These are phyloP conservation scores for Pagetopsis macropterus DNA, from an alignment of 2,797 vertebrate genomes.

Conservation along the genomic window DNA sequence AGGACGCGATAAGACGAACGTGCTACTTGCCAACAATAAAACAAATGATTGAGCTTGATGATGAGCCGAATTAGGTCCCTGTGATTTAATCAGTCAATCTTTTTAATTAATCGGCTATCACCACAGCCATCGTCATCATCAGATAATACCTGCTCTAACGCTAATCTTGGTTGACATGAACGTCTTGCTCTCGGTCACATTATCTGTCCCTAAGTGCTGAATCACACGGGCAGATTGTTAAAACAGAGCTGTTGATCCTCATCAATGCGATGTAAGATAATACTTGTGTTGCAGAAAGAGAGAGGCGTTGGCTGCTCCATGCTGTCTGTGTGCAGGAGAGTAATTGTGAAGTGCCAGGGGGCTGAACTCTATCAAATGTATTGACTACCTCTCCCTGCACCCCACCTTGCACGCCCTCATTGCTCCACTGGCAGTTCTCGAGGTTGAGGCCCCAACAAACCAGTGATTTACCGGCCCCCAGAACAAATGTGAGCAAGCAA, in stretches of 20 bases:
- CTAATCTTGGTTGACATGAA: slow-evolving; percentile 51
- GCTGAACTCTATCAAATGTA: slow-evolving; percentile 73
- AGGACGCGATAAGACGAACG: slow-evolving; percentile 52
- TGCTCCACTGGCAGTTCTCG: slow-evolving; percentile 65
- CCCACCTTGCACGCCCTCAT: slow-evolving; percentile 58
- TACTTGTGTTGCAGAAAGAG: slow-evolving; percentile 1
- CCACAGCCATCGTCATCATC: slow-evolving; percentile 45
- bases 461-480: slow-evolving; percentile 67
- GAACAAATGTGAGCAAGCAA: slow-evolving; percentile 73
- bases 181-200: slow-evolving; percentile 39
- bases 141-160: slow-evolving; percentile 45
- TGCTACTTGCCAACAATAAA: slow-evolving; percentile 31
- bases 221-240: slow-evolving; percentile 27
- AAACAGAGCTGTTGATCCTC: slow-evolving; percentile 33
- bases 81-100: slow-evolving; percentile 55
- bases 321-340: slow-evolving; percentile 45
- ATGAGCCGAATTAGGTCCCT: slow-evolving; percentile 52
- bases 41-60: slow-evolving; percentile 39
- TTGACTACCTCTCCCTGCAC: slow-evolving; percentile 56
- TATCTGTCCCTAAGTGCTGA: slow-evolving; percentile 38
- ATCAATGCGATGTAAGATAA: slow-evolving; percentile 34
- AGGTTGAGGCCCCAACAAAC: slow-evolving; percentile 76
- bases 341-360: slow-evolving; percentile 67
- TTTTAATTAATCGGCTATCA: slow-evolving; percentile 65
- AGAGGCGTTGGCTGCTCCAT: not conserved